phyloP scores from a whole-genome alignment of 2,113 vertebrate genomes.

The Donacobius atricapilla region DNA sequence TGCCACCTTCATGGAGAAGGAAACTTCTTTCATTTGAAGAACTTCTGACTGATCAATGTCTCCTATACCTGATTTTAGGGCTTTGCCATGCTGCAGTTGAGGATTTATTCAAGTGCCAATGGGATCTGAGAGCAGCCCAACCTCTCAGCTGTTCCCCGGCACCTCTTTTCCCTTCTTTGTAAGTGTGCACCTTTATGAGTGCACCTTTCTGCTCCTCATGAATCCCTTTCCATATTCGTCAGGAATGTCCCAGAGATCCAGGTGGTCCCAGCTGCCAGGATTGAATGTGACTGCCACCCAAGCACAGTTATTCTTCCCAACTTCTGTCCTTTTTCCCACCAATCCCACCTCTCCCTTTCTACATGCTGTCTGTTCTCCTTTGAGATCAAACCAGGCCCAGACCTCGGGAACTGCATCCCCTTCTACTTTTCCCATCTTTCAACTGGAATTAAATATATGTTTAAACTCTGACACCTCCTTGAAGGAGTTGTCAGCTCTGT shows the following conservation, averaged over 20 bases:
- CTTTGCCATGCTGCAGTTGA: not conserved
- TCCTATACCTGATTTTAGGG: not conserved
- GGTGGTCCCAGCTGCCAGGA: not conserved
- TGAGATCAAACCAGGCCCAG: not conserved
- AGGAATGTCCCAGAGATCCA: not conserved
- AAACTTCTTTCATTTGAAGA: not conserved
- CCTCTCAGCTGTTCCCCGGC: not conserved
- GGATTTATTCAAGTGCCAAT: not conserved
- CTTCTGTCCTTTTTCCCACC: not conserved
- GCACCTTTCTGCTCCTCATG: not conserved
- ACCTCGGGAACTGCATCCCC: not conserved
- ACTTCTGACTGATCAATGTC: accelerated
- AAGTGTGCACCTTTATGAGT: not conserved
- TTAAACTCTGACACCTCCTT: not conserved
- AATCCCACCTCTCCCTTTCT: not conserved
- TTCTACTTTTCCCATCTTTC: not conserved
- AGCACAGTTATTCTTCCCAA: not conserved
- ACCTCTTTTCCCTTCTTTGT: not conserved
- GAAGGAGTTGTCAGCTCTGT: not conserved
- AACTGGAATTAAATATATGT: not conserved
- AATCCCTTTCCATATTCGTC: not conserved
- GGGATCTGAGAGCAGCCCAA: not conserved
- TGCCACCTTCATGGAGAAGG: not conserved
- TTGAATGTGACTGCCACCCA: not conserved
- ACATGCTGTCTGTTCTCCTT: not conserved